Evolutionary conservation across 2,888 invertebrate genomes (phyloP), one percentile per base, ranked within the genome.

Genomic region (Lycaena phlaeas): DNA sequence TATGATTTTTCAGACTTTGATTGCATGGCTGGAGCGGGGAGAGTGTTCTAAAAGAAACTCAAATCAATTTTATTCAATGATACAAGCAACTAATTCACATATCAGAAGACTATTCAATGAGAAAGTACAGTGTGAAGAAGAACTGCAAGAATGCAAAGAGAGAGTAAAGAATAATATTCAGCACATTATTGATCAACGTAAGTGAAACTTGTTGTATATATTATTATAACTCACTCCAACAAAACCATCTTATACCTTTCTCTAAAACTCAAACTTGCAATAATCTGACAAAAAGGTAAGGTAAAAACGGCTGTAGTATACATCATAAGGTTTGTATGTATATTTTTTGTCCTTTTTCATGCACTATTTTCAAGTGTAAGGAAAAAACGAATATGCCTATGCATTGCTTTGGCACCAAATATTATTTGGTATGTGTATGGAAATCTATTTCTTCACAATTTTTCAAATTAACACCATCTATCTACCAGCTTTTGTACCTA

Each of bases 61-160:
- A 1, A 96, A 93, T 64, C 91, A 90, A 28, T 97, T 97, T 76
- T 97, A 97, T 73, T 93, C 96, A 4, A 95, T 97, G 95, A 94
- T 97, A 46, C 97, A 97, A 78, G 94, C 94, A 15, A 95, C 95
- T 0, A 96, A 97, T 77, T 92, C 96, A 0, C 97, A 97, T 62
- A 93, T 97, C 4, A 88, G 97, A 7, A 87, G 96, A 38, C 79
- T 97, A 28, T 88, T 94, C 38, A 89, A 86, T 51, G 97, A 97
- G 64, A 97, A 96, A 76, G 87, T 89, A 45, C 90, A 91, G 47
- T 90, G 92, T 55, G 96, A 97, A 68, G 96, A 96, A 50, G 97
- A 97, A 65, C 76, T 97, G 39, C 90, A 91, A 44, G 91, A 92
- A 57, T 94, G 94, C 41, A 93, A 90, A 62, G 94, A 96, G 57